Conservation (phyloP, 1,140 invertebrate genomes). For the Rhagoletis pomonella region DNA sequence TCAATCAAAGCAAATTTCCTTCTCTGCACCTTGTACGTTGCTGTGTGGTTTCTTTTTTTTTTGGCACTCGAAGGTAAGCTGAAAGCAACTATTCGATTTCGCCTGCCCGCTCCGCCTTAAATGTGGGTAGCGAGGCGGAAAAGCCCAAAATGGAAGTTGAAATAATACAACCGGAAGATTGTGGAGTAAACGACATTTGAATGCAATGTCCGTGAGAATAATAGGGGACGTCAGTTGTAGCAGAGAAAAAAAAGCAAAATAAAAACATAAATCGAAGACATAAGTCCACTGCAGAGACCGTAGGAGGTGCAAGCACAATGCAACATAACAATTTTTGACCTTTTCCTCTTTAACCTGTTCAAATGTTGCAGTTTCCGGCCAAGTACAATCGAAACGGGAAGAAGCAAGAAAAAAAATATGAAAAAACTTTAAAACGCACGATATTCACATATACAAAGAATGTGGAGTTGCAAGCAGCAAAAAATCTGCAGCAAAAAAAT, state of each 20-base stretch:
- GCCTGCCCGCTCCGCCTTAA: not conserved
- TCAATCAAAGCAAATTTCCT: slow-evolving; percentile 71
- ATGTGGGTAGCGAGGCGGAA: not conserved
- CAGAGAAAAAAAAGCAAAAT: not conserved
- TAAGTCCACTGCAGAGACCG: too few species aligned
- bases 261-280: not conserved
- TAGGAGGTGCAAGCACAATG: not conserved
- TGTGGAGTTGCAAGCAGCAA: not conserved
- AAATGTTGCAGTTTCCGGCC: not conserved
- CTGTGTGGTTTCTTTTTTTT: not conserved
- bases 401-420: not conserved
- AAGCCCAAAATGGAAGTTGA: slow-evolving; percentile 34
- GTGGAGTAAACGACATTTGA: slow-evolving; percentile 41
- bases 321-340: not conserved
- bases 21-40: not conserved
- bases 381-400: not conserved
- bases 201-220: slow-evolving; percentile 22
- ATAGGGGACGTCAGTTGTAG: not conserved
- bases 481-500: not conserved
- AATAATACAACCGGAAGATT: slow-evolving; percentile 44
- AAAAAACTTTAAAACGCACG: not conserved
- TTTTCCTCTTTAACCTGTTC: not conserved
- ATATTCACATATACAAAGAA: not conserved
- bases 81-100: not conserved
- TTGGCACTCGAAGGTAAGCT: too few species aligned